Conservation (phyloP, 2,888 invertebrate genomes). For the Criorhina ranunculi region DNA sequence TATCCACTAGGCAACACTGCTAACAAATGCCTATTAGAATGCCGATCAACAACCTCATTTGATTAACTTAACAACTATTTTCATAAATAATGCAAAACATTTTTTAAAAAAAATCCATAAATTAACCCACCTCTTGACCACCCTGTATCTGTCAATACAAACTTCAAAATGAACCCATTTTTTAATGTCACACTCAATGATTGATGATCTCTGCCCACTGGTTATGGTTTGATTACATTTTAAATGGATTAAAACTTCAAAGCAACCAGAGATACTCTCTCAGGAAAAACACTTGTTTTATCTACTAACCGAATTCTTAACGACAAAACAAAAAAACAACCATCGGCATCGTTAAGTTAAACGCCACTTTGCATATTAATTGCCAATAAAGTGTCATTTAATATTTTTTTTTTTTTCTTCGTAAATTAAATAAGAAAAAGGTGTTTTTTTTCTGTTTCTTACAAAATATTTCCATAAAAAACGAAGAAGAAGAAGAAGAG, state of each 20-base stretch:
- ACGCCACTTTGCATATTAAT: slow-evolving; percentile 31
- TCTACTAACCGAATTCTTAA: background rate
- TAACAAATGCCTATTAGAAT: too few relatives aligned
- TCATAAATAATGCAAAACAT: background rate
- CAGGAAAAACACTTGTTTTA: background rate
- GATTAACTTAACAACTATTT: background rate
- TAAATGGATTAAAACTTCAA: slow-evolving; percentile 7
- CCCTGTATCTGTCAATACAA: background rate
- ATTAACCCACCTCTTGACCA: background rate
- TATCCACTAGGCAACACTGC: too few relatives aligned
- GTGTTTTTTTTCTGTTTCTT: background rate
- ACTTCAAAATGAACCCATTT: background rate
- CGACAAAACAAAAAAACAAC: background rate
- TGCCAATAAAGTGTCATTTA: slow-evolving; percentile 26
- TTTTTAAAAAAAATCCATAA: background rate
- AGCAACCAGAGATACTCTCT: background rate
- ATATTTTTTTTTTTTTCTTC: slow-evolving; percentile 3
- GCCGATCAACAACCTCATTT: too few relatives aligned
- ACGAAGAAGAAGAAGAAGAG: too few relatives aligned
- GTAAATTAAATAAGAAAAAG: background rate
- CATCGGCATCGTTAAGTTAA: slow-evolving; percentile 18
- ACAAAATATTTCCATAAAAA: background rate
- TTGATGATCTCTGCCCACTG: background rate
- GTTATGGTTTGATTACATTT: background rate
- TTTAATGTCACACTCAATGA: background rate